Evolutionary conservation across 2,888 invertebrate genomes (phyloP).

Genomic region (Drosophila hawaiiensis): DNA sequence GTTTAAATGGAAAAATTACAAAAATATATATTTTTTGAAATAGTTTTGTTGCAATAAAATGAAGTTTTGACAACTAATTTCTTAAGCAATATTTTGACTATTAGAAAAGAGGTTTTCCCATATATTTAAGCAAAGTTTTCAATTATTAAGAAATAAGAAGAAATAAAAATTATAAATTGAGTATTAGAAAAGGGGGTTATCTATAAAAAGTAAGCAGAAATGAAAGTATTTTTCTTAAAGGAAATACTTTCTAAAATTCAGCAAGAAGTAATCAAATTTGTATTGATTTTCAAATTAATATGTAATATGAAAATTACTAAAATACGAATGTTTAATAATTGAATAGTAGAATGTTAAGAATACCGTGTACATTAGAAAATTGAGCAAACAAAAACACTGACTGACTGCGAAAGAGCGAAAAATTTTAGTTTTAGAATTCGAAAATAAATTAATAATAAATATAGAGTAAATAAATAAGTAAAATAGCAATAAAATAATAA

Average conservation of each 20-base stretch:
- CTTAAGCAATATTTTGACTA: no score
- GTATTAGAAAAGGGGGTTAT: no score
- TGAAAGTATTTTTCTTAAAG: not conserved
- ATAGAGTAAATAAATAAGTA: not conserved
- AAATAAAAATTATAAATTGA: no score
- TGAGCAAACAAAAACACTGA: not conserved
- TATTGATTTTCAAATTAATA: no score
- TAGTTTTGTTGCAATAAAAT: not conserved
- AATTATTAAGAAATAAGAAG: no score
- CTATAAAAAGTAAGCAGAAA: not conserved
- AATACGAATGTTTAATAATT: no score
- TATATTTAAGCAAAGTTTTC: no score
- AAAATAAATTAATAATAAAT: not conserved
- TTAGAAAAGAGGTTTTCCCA: not conserved
- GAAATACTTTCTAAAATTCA: not conserved
- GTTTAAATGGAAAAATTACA: not conserved
- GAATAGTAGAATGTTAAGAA: no score
- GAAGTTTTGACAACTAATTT: not conserved
- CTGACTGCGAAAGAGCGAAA: not conserved
- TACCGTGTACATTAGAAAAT: not conserved
- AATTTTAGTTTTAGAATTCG: not conserved
- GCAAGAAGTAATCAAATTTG: not conserved
- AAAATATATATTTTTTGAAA: no score
- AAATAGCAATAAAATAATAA: not conserved
- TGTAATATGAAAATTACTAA: no score